phyloP scores from a whole-genome alignment of 2,888 invertebrate species.

The Phyllotreta striolata region DNA sequence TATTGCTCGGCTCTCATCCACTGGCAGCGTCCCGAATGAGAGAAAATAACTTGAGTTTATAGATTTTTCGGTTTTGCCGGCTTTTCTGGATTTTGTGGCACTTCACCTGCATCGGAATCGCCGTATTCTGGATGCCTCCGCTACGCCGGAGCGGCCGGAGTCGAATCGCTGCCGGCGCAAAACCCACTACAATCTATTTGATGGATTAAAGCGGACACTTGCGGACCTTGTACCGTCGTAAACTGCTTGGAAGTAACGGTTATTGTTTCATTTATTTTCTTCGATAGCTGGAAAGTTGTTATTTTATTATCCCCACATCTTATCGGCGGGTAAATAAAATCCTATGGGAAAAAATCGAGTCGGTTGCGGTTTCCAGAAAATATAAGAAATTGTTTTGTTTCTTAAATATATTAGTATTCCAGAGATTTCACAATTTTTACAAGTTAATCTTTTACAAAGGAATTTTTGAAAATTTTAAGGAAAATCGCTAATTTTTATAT shows the following conservation, averaged over 20 bases:
- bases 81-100: conserved; percentile 33
- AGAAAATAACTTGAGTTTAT: conserved; percentile 50
- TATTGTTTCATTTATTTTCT: conserved; percentile 6
- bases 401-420: no score
- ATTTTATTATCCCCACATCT: no score
- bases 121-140: conserved; percentile 24
- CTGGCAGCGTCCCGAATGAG: conserved; percentile 44
- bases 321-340: conserved; percentile 1
- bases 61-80: conserved; percentile 51
- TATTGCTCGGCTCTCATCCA: conserved; percentile 57
- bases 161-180: background rate
- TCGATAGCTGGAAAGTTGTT: no score
- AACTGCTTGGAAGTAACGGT: conserved; percentile 14
- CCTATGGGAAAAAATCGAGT: background rate
- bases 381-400: no score
- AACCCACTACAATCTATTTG: conserved; percentile 21
- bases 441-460: no score
- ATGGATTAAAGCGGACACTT: conserved; percentile 37
- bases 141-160: no score
- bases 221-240: conserved; percentile 13
- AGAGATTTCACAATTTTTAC: no score
- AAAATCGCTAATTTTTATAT: no score
- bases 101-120: conserved; percentile 43
- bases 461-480: no score
- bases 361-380: no score